These are phyloP conservation scores for Austrofundulus limnaeus DNA, from an alignment of 2,113 vertebrate species.

Conservation along the genomic window DNA sequence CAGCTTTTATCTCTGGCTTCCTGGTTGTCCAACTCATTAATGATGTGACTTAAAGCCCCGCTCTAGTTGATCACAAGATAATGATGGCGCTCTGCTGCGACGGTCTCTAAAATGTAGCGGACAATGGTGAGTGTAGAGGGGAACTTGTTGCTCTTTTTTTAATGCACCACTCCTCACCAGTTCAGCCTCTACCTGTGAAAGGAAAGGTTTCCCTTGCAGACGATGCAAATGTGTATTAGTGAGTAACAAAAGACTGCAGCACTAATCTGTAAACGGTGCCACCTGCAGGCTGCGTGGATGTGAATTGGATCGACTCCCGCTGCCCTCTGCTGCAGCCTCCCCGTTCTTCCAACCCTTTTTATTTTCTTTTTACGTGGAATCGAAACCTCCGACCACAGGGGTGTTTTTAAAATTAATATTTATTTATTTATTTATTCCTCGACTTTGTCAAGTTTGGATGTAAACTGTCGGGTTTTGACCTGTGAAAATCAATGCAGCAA, in stretches of 20 bases:
- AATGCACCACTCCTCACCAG: constrained; percentile 3
- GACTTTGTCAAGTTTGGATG: constrained; percentile 22
- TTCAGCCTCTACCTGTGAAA: constrained; percentile 10
- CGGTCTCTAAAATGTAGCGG: not conserved
- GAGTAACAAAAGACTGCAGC: constrained; percentile 35
- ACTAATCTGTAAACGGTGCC: constrained; percentile 63
- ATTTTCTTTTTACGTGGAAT: constrained; percentile 36
- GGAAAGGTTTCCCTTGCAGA: constrained; percentile 12
- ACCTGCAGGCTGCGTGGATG: constrained; percentile 67
- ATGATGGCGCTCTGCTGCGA: constrained; percentile 4
- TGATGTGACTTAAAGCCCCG: not conserved
- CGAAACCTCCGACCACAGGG: not conserved
- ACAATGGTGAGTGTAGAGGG: constrained; percentile 17
- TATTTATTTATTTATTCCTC: not conserved
- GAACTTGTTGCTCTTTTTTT: constrained; percentile 38
- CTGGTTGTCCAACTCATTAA: constrained; percentile 7
- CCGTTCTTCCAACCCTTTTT: constrained; percentile 33
- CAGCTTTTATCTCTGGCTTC: constrained; percentile 11
- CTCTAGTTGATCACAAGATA: not conserved
- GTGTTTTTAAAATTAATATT: no score
- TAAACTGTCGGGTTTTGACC: constrained; percentile 6
- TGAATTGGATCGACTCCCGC: constrained; percentile 49
- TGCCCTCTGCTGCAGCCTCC: constrained; percentile 43
- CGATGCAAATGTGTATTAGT: constrained; percentile 42
- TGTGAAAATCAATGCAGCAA: constrained; percentile 31